These are phyloP conservation scores for Tragelaphus strepsiceros DNA, from an alignment of 2,113 vertebrate species.

Conservation along the genomic window DNA sequence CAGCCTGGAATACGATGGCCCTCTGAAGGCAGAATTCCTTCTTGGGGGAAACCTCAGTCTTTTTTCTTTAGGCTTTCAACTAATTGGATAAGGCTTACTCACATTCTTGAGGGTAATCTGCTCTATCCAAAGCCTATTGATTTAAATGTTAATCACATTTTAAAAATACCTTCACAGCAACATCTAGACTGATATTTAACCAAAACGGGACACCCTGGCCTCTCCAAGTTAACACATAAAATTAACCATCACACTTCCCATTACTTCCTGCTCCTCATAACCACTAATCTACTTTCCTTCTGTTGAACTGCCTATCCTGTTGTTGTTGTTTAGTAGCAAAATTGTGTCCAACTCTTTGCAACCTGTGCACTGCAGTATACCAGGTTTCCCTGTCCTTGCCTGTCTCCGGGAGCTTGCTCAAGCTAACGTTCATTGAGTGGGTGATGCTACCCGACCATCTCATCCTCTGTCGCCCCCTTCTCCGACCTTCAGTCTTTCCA, in stretches of 20 bases:
- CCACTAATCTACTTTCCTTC: neutral
- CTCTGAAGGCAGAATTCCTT: neutral
- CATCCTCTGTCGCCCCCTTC: neutral
- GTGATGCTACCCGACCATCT: neutral
- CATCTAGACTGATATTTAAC: neutral
- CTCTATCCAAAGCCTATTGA: neutral
- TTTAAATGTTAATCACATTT: neutral
- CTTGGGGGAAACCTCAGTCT: neutral
- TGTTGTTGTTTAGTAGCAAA: neutral
- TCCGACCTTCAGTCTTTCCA: neutral
- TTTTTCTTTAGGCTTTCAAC: neutral
- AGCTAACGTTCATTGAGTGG: neutral
- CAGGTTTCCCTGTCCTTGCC: neutral
- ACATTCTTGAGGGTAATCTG: neutral
- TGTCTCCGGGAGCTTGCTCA: neutral
- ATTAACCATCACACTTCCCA: neutral
- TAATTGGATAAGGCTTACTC: neutral
- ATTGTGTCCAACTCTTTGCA: neutral
- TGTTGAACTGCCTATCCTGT: neutral
- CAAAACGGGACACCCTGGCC: neutral
- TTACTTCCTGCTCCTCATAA: neutral
- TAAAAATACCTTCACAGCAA: slow-evolving; percentile 2
- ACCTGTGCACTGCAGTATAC: neutral
- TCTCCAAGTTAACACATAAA: neutral
- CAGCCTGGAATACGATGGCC: neutral